Percentiles rank a stretch among this genome's conserved stretches.
Evolutionary conservation across 1,140 invertebrate species (phyloP).

Genomic region (Phymastichus coffea): DNA sequence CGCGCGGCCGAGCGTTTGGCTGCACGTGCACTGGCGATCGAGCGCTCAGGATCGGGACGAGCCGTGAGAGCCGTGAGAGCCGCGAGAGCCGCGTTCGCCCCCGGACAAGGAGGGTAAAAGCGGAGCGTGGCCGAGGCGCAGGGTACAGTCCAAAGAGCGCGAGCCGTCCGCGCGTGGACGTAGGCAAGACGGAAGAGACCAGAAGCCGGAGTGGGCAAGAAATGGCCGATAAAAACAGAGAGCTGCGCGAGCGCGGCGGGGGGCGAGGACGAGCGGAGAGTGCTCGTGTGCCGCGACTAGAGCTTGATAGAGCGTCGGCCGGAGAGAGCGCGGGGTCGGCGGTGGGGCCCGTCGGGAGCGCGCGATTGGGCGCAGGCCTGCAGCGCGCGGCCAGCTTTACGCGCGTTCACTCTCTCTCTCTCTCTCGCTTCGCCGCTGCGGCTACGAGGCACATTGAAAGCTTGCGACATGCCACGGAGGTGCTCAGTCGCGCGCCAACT

Average conservation of each 20-base stretch:
- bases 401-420: slow-evolving; percentile 33
- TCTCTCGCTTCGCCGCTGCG: no score
- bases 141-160: neutral
- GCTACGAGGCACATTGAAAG: slow-evolving; percentile 55
- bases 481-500: slow-evolving; percentile 54
- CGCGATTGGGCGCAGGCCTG: slow-evolving; percentile 23
- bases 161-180: neutral
- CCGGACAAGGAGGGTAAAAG: neutral
- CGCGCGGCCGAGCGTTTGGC: neutral
- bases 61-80: neutral
- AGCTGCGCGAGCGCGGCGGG: neutral
- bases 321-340: slow-evolving; percentile 6
- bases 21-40: neutral
- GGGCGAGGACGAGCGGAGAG: neutral
- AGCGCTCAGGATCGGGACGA: neutral
- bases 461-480: slow-evolving; percentile 51
- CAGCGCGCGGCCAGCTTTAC: slow-evolving; percentile 28
- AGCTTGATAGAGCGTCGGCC: slow-evolving; percentile 5
- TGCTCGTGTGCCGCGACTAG: neutral
- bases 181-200: neutral
- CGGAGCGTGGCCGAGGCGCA: neutral
- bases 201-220: neutral
- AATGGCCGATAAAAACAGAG: neutral
- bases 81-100: no score
- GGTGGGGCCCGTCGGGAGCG: slow-evolving; percentile 5